Evolutionary conservation across 1,140 invertebrate species (phyloP).

Genomic region (Oryctes rhinoceros): DNA sequence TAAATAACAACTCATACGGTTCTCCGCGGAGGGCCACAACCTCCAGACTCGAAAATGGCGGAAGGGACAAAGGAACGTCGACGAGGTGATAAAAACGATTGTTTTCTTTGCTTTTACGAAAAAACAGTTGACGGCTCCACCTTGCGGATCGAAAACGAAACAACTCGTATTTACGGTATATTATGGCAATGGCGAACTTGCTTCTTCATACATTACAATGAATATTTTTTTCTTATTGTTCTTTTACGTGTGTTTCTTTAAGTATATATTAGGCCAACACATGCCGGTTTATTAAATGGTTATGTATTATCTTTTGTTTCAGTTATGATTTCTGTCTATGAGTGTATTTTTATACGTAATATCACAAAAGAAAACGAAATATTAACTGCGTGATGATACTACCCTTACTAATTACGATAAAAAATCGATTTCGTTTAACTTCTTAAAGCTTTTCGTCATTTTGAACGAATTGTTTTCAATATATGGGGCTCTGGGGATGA

Average conservation of each 20-base stretch:
- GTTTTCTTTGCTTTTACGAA: neutral
- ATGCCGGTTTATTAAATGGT: neutral
- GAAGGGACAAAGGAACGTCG: neutral
- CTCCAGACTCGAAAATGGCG: neutral
- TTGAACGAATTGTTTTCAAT: neutral
- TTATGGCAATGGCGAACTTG: no score
- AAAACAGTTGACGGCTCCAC: neutral
- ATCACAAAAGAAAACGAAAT: constrained; percentile 51
- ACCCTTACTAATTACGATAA: constrained; percentile 57
- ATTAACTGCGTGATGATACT: constrained; percentile 35
- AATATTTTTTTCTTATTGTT: no score
- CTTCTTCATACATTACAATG: no score
- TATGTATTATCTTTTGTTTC: neutral
- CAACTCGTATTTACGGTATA: no score
- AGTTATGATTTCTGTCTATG: neutral
- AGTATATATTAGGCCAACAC: constrained; percentile 16
- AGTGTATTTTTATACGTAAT: neutral
- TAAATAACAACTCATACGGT: constrained; percentile 24
- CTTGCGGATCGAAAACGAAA: no score
- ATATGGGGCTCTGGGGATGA: neutral
- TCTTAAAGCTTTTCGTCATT: constrained; percentile 48
- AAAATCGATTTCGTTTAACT: constrained; percentile 55
- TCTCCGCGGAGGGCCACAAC: neutral
- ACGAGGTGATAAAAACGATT: neutral
- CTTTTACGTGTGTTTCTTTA: neutral